Percentiles rank a stretch among this genome's conserved stretches.
phyloP scores from a whole-genome alignment of 2,797 vertebrate species.

The Anableps anableps region DNA sequence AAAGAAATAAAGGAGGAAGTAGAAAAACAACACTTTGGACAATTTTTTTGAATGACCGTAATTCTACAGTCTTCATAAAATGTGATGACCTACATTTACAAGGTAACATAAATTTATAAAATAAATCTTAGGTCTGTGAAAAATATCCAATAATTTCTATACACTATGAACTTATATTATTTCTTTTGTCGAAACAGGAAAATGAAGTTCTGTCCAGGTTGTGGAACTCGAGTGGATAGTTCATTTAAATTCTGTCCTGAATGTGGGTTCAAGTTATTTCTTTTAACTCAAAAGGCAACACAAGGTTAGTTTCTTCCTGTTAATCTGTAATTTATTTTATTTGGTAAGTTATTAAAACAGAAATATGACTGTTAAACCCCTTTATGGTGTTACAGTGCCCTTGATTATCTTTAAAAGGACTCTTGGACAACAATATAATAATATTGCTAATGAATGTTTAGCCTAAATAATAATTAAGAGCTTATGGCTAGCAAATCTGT shows the following conservation, averaged over 20 bases:
- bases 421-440: not conserved
- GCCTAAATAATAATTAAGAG: not conserved
- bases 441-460: not conserved
- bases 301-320: conserved; percentile 26
- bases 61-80: not conserved
- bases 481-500: not conserved
- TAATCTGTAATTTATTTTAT: not conserved
- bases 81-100: not conserved
- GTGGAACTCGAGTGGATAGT: conserved; percentile 9
- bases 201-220: conserved; percentile 35
- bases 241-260: conserved; percentile 33
- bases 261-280: conserved; percentile 26
- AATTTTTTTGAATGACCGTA: not conserved
- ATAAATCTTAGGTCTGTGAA: accelerated
- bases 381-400: not conserved
- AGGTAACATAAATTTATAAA: not conserved
- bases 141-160: not conserved
- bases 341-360: not conserved
- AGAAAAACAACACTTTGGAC: not conserved
- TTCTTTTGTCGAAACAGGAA: conserved; percentile 24
- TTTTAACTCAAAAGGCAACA: not conserved
- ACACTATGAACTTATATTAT: not conserved
- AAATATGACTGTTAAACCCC: not conserved
- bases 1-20: not conserved
- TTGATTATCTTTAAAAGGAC: not conserved